Evolutionary conservation across 2,797 vertebrate genomes (phyloP).

Genomic region (Lerista edwardsae): DNA sequence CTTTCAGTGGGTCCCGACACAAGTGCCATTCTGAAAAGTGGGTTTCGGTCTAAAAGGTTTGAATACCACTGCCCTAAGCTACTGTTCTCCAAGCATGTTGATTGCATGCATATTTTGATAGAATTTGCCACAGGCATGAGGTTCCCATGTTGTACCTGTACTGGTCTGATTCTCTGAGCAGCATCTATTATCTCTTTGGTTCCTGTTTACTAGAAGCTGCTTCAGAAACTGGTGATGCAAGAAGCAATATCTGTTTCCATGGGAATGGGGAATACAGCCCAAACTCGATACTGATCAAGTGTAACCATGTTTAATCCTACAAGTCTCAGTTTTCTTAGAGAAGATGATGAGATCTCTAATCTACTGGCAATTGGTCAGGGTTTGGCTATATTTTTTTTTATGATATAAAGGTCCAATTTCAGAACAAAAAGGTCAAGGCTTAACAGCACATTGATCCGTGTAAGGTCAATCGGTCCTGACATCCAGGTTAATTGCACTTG

Average conservation of each 20-base stretch:
- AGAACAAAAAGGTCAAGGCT: background rate
- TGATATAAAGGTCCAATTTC: background rate
- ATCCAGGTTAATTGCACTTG: background rate
- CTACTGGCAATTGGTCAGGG: background rate
- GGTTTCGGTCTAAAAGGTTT: too few relatives aligned
- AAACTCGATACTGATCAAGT: conserved; percentile 3
- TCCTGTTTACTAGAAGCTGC: background rate
- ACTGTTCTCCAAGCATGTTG: too few relatives aligned
- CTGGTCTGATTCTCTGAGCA: background rate
- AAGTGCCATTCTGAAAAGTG: too few relatives aligned
- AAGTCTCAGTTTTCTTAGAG: background rate
- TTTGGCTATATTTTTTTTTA: background rate
- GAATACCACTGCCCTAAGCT: too few relatives aligned
- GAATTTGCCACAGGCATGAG: too few relatives aligned
- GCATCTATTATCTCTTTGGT: background rate
- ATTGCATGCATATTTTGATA: too few relatives aligned
- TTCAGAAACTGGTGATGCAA: conserved; percentile 18
- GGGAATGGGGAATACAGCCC: conserved; percentile 15
- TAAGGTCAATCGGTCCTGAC: background rate
- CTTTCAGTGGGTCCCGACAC: too few relatives aligned
- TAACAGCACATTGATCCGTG: background rate
- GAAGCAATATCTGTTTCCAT: conserved; percentile 12
- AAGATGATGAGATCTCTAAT: background rate
- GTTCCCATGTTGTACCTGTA: too few relatives aligned
- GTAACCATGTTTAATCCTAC: background rate